Evolutionary conservation across 2,797 vertebrate genomes (phyloP).

Genomic region (Meda fulgida): DNA sequence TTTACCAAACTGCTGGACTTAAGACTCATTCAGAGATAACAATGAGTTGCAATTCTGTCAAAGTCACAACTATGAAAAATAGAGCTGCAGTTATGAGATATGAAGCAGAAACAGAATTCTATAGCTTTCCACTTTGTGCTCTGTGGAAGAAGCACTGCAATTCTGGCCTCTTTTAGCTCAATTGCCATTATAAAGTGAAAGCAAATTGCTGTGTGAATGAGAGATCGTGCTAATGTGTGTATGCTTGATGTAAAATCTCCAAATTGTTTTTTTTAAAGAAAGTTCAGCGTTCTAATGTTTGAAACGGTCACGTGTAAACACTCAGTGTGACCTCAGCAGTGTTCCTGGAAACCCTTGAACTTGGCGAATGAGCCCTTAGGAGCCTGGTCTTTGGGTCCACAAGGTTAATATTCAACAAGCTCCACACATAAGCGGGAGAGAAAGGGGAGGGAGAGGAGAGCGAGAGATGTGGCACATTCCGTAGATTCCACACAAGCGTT

Average conservation of each 20-base stretch:
- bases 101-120: background rate
- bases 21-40: background rate
- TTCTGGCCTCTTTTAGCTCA: background rate
- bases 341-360: constrained; percentile 73
- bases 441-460: constrained; percentile 48
- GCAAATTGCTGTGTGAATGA: background rate
- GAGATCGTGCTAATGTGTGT: background rate
- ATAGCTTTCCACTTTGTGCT: background rate
- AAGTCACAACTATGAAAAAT: background rate
- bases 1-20: background rate
- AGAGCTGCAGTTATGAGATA: background rate
- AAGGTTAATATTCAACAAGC: constrained; percentile 79
- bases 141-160: background rate
- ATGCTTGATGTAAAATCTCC: background rate
- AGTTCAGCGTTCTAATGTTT: background rate
- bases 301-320: background rate
- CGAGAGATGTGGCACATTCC: constrained; percentile 74
- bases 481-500: constrained; percentile 75
- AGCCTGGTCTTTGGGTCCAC: constrained; percentile 70
- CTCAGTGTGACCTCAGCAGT: constrained; percentile 67
- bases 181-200: background rate
- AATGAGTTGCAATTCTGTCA: background rate
- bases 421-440: constrained; percentile 41
- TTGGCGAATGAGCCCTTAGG: constrained; percentile 67
- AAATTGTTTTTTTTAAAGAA: background rate